Evolutionary conservation across 2,113 vertebrate species (phyloP), one percentile per base, ranked within the genome.

Genomic region (Ondatra zibethicus): DNA sequence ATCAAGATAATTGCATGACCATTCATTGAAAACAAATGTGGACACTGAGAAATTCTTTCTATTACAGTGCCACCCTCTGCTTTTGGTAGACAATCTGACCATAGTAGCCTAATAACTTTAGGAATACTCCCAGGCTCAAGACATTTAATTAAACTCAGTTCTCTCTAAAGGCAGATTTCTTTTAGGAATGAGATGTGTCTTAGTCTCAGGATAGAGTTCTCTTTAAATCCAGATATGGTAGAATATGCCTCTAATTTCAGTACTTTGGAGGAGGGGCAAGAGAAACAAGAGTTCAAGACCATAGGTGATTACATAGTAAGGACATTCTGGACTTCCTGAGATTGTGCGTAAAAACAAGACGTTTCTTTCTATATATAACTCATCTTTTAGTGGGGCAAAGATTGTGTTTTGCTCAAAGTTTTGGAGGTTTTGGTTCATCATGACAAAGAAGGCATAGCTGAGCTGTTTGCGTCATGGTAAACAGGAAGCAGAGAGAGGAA

Each of bases 21-120:
- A 91, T 68, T 39, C 77, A 78, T 31, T 88, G 39, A 96, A 93
- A 95, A 70, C 78, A 93, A 81, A 94, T 73, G 9, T 86, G 29
- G n/a, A 58, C 25, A 27, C 21, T 27, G 19, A 70, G 33, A 88
- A 52, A 85, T 3, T 4, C 50, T 96, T 36, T 58, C 75, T 77
- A 55, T 88, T 85, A 70, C 14, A 81, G 70, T 82, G 33, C 63
- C 25, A 73, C 68, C 82, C 31, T 89, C 61, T 97, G 25, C 82
- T 92, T 89, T 94, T 63, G 6, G 52, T 45, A 47, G 86, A 80
- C 36, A 88, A 19, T 78, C 70, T 85, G 52, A 76, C 92, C 72
- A 88, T 47, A 85, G 52, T 52, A 88, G 39, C 63, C 91, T 91
- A 73, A 85, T 50, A 91, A 68, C 58, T 89, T 89, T 82, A 92